These are phyloP conservation scores for Paracanthobrama guichenoti DNA, from an alignment of 2,113 vertebrate species.

Conservation along the genomic window DNA sequence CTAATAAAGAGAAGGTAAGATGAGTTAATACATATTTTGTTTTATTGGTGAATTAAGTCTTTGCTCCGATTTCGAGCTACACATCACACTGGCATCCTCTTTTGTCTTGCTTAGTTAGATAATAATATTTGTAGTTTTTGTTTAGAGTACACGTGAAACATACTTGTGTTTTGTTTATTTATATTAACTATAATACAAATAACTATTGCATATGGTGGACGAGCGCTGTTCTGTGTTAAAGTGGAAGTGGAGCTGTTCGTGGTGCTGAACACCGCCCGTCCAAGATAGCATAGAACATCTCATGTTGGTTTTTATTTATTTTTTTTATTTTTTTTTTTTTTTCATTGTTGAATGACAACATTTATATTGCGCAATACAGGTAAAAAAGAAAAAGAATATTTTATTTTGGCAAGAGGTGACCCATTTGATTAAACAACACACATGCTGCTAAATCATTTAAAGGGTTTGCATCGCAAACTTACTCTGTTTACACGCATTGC, in stretches of 20 bases:
- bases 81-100: not conserved
- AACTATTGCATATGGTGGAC: not conserved
- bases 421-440: too few species aligned
- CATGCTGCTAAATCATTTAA: not conserved
- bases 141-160: not conserved
- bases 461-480: not conserved
- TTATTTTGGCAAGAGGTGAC: too few species aligned
- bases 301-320: too few species aligned
- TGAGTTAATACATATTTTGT: not conserved
- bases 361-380: too few species aligned
- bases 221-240: not conserved
- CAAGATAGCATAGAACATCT: not conserved
- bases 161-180: too few species aligned
- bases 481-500: not conserved
- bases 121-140: not conserved
- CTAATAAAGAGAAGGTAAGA: conserved; percentile 65
- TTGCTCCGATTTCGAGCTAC: not conserved
- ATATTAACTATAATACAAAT: too few species aligned
- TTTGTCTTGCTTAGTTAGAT: not conserved
- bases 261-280: not conserved
- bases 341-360: too few species aligned
- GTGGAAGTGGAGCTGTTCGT: not conserved
- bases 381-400: too few species aligned
- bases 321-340: too few species aligned
- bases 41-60: not conserved